Conservation (phyloP, 2,113 vertebrate species). For the Psittacus erithacus region DNA sequence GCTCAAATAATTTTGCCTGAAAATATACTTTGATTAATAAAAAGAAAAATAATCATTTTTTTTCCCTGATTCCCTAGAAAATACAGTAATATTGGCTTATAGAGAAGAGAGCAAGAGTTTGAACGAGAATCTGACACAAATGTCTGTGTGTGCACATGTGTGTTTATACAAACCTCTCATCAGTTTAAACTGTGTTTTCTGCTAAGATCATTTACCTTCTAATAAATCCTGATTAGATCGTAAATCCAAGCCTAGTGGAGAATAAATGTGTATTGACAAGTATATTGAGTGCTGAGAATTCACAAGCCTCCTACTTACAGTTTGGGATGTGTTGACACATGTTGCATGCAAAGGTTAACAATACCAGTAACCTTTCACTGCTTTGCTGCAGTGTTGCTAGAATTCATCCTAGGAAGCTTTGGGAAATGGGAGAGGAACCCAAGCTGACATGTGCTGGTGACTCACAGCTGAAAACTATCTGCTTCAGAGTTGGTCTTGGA, state of each 20-base stretch:
- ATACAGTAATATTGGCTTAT: background rate
- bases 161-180: background rate
- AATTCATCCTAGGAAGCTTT: background rate
- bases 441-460: background rate
- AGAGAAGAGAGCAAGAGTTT: background rate
- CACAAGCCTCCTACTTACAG: background rate
- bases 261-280: conserved; percentile 34
- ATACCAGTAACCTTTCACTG: background rate
- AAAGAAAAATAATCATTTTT: background rate
- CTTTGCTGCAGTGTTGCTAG: background rate
- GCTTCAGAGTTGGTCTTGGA: background rate
- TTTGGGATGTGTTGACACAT: background rate
- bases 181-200: background rate
- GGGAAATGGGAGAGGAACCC: background rate
- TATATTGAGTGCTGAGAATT: background rate
- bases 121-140: background rate
- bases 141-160: rapidly evolving
- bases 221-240: conserved; percentile 26
- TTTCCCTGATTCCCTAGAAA: background rate
- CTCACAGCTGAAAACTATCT: background rate
- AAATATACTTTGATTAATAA: background rate
- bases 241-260: background rate
- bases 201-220: background rate
- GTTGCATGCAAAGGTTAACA: background rate
- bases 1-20: background rate